phyloP scores from a whole-genome alignment of 2,113 vertebrate species.

The Siniperca chuatsi region DNA sequence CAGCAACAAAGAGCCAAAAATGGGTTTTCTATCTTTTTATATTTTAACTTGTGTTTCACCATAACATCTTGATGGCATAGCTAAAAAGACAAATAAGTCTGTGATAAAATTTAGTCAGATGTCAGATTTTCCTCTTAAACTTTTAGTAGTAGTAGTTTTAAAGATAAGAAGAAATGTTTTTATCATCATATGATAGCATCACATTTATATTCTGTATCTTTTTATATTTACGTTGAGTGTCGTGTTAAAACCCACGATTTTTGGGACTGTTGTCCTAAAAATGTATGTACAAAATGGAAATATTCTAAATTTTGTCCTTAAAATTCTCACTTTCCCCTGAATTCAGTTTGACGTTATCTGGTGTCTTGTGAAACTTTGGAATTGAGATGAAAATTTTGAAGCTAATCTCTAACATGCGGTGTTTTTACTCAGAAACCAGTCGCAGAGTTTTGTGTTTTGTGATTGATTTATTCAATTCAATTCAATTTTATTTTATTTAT shows the following conservation, averaged over 20 bases:
- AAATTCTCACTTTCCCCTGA: not conserved
- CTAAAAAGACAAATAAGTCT: not conserved
- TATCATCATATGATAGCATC: not conserved
- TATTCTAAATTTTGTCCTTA: not conserved
- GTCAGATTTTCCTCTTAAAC: not conserved
- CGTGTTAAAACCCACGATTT: no score
- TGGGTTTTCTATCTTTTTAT: not conserved
- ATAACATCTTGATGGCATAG: not conserved
- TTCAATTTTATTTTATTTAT: no score
- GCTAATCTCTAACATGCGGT: not conserved
- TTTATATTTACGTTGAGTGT: not conserved
- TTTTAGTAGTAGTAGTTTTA: not conserved
- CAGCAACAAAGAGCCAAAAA: not conserved
- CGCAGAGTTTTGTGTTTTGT: not conserved
- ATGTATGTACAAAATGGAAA: no score
- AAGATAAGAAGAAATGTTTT: not conserved
- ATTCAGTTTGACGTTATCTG: not conserved
- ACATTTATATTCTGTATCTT: not conserved
- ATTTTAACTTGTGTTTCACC: not conserved
- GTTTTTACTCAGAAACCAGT: not conserved
- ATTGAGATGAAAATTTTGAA: not conserved
- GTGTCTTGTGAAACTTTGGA: not conserved
- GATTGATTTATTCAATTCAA: no score
- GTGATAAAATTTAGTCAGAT: not conserved
- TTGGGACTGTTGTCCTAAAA: no score